Evolutionary conservation across 2,888 invertebrate species (phyloP).

Genomic region (Cryptus viduatorius): DNA sequence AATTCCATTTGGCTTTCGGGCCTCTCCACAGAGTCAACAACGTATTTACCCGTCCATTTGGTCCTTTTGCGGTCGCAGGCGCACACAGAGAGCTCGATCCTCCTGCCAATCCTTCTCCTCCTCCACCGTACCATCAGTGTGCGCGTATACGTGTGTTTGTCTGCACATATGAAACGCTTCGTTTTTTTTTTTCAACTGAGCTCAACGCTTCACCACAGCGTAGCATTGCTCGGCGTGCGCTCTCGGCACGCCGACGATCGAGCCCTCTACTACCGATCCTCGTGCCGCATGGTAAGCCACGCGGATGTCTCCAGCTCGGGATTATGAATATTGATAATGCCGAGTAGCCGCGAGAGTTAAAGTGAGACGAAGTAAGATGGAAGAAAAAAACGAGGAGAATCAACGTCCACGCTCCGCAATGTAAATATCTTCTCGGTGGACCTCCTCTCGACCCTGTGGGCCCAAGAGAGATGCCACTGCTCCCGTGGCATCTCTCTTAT

Average conservation of each 20-base stretch:
- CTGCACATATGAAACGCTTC: conserved; percentile 53
- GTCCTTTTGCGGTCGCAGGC: conserved; percentile 80
- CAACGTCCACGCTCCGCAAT: conserved; percentile 70
- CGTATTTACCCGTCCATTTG: conserved; percentile 83
- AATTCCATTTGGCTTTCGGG: conserved; percentile 82
- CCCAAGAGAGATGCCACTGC: conserved; percentile 13
- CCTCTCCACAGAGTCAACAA: conserved; percentile 81
- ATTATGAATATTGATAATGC: conserved; percentile 81
- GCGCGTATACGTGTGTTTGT: conserved; percentile 14
- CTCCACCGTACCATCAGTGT: conserved; percentile 42
- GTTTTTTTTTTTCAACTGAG: conserved; percentile 58
- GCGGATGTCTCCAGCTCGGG: conserved; percentile 77
- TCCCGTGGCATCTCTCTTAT: background rate
- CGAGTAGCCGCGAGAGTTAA: conserved; percentile 45
- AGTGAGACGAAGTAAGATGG: conserved; percentile 37
- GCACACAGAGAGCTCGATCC: conserved; percentile 64
- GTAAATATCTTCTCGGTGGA: conserved; percentile 74
- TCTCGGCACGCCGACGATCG: conserved; percentile 65
- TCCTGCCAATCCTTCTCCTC: conserved; percentile 59
- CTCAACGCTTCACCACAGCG: conserved; percentile 11
- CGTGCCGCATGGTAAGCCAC: conserved; percentile 75
- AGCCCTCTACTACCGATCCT: conserved; percentile 70
- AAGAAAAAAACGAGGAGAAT: conserved; percentile 23
- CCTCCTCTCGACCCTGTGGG: conserved; percentile 34
- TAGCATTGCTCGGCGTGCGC: conserved; percentile 8